phyloP scores from a whole-genome alignment of 2,888 invertebrate species.

The Ametastegia equiseti region DNA sequence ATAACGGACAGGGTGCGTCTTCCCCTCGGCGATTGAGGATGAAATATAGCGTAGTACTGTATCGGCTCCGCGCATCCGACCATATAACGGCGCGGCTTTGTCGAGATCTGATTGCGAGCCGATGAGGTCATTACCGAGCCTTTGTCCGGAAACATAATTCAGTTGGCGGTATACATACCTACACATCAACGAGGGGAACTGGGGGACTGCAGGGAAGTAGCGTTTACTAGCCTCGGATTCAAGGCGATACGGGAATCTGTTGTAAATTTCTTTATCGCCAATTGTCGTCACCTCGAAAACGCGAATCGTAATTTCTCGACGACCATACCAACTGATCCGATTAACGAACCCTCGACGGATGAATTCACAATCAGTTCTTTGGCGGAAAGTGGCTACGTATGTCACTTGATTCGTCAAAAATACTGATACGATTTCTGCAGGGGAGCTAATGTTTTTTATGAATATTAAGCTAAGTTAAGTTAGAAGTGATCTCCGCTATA shows the following conservation, averaged over 20 bases:
- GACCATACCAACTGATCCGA: too few species aligned
- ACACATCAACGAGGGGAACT: neutral
- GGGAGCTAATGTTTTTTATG: too few species aligned
- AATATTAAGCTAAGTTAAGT: too few species aligned
- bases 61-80: neutral
- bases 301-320: too few species aligned
- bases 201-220: neutral
- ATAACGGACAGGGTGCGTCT: neutral
- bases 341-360: too few species aligned
- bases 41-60: neutral
- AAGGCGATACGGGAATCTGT: neutral
- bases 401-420: too few species aligned
- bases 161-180: neutral
- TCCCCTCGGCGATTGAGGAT: neutral
- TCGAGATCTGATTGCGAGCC: neutral
- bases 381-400: too few species aligned
- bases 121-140: neutral
- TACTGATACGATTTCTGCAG: too few species aligned
- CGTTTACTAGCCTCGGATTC: neutral
- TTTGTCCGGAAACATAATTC: conserved; percentile 17
- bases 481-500: too few species aligned
- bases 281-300: too few species aligned
- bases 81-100: neutral
- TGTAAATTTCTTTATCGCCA: neutral
- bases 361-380: too few species aligned